These are phyloP conservation scores for Chrysochloris asiatica DNA, from an alignment of 2,113 vertebrate species.

Conservation along the genomic window DNA sequence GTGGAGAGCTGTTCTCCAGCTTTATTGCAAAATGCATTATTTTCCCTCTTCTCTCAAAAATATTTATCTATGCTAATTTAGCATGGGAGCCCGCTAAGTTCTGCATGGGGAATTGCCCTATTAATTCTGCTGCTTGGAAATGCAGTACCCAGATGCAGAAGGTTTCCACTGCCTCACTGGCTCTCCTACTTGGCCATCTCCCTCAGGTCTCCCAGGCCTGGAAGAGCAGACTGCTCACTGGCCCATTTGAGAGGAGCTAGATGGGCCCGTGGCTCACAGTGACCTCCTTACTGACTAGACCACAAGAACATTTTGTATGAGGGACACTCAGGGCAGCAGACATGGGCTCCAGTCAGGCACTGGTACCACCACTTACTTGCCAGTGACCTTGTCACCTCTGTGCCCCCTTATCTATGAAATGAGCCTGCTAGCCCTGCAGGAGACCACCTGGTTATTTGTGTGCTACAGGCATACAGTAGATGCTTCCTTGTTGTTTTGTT, in stretches of 20 bases:
- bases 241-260: not conserved
- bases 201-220: not conserved
- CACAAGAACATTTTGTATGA: not conserved
- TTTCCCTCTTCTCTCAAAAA: constrained; percentile 81
- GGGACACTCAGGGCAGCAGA: not conserved
- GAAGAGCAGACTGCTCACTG: not conserved
- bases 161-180: constrained; percentile 39
- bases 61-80: constrained; percentile 88
- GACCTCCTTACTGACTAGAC: not conserved
- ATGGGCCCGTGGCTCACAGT: not conserved
- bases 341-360: not conserved
- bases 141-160: constrained; percentile 71
- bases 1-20: constrained; percentile 77
- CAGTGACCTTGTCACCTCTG: not conserved
- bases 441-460: too few relatives aligned
- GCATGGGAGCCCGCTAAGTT: constrained; percentile 81
- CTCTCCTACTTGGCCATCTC: not conserved
- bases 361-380: accelerated
- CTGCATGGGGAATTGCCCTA: constrained; percentile 82
- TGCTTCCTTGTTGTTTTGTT: too few relatives aligned
- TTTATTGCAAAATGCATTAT: constrained; percentile 84
- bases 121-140: constrained; percentile 83
- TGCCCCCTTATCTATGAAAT: not conserved
- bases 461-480: not conserved
- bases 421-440: not conserved